These are phyloP conservation scores for Azorinus chamasolen DNA, from an alignment of 2,888 invertebrate genomes.

Conservation along the genomic window DNA sequence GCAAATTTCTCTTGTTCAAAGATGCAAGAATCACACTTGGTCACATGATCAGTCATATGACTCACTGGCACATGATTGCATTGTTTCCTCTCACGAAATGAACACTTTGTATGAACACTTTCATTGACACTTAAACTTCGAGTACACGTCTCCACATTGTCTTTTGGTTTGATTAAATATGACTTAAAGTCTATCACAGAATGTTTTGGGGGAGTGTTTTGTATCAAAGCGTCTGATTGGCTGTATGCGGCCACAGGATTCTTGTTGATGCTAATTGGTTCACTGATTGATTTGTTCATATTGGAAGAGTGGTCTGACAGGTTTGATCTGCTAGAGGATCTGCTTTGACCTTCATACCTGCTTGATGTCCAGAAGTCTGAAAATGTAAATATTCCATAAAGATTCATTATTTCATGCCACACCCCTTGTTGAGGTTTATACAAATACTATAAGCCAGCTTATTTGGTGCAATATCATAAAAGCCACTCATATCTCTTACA, in stretches of 20 bases:
- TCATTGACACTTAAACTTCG: conserved; percentile 36
- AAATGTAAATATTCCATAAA: conserved; percentile 58
- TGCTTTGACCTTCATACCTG: conserved; percentile 66
- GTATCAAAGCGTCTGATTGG: conserved; percentile 41
- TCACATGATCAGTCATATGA: conserved; percentile 23
- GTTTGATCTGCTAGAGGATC: conserved; percentile 58
- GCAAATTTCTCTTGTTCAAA: background rate
- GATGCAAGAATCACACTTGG: conserved; percentile 28
- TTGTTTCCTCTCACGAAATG: conserved; percentile 15
- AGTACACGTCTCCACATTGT: conserved; percentile 11
- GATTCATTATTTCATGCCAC: too few species aligned
- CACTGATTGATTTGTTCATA: conserved; percentile 80
- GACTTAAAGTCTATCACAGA: conserved; percentile 73
- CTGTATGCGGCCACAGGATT: conserved; percentile 49
- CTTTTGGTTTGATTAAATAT: conserved; percentile 57
- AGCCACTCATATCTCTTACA: too few species aligned
- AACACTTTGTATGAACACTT: conserved; percentile 66
- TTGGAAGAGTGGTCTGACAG: conserved; percentile 53
- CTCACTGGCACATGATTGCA: conserved; percentile 14
- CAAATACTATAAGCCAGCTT: too few species aligned
- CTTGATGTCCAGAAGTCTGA: conserved; percentile 85
- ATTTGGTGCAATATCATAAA: too few species aligned
- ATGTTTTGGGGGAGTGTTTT: conserved; percentile 66
- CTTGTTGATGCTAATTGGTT: conserved; percentile 78
- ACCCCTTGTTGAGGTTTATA: too few species aligned